phyloP scores from a whole-genome alignment of 2,888 invertebrate genomes.

The Adelphocoris suturalis region DNA sequence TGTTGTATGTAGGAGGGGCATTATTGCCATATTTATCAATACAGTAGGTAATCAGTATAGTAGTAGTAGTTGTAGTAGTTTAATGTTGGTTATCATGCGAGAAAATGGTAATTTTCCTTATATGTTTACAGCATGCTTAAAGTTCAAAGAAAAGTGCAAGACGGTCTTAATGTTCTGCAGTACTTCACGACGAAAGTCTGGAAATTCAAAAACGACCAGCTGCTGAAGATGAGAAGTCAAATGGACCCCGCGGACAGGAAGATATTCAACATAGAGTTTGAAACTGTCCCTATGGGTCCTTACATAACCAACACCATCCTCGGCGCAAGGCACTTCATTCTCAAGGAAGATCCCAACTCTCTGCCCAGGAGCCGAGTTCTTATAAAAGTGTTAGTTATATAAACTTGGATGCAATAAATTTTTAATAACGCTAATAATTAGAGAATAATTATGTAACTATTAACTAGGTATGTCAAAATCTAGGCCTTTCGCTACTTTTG shows the following conservation, averaged over 20 bases:
- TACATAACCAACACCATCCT: constrained; percentile 89
- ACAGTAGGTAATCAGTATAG: no score
- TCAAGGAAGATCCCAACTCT: constrained; percentile 90
- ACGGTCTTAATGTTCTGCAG: constrained; percentile 89
- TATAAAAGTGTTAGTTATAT: constrained; percentile 84
- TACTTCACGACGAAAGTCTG: constrained; percentile 95
- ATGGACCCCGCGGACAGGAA: constrained; percentile 81
- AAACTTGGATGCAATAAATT: no score
- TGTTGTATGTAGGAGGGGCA: no score
- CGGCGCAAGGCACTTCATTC: constrained; percentile 90
- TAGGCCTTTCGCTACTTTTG: no score
- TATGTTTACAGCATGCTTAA: constrained; percentile 86
- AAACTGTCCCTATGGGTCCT: constrained; percentile 83
- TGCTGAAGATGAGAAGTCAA: constrained; percentile 81
- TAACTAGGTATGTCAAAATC: no score
- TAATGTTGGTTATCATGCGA: no score
- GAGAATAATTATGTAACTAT: no score
- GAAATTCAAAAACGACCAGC: constrained; percentile 88
- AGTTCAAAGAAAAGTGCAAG: constrained; percentile 86
- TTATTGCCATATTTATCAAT: no score
- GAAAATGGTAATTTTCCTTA: background rate
- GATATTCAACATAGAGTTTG: constrained; percentile 79
- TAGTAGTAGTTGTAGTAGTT: no score
- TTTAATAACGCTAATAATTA: no score
- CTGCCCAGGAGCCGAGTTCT: constrained; percentile 87